Base-by-base conservation (phyloP, 1,140 invertebrate species). In the Brevipalpus yothersi region DNA sequence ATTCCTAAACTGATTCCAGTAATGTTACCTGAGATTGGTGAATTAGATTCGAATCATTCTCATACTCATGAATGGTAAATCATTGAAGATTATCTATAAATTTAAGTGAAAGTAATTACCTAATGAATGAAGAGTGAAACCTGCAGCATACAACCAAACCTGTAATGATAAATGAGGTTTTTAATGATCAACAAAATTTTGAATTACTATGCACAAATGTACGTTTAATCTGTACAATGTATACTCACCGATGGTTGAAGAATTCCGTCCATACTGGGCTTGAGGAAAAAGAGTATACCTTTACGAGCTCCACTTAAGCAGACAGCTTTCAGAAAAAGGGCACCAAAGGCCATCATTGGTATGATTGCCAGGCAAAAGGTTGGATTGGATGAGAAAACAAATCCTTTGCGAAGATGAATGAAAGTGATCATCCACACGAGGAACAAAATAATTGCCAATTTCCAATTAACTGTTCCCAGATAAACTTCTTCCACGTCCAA, bases 1-100 rank as follows among this genome's bases (percentile, higher is more conserved):
- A 91, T 91, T 66, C 86, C 87, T 67, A 93, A 89, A 76, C 92
- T 84, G 5, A 86, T 87, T 19, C 89, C 89, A 66, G 89, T 87
- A 0, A 85, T 84, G 41, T 90, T 84, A 58, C 86, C 85, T 51
- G n/a, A 51, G 3, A n/a, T 10, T 19, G 5, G 7, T n/a, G 47
- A 17, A 51, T n/a, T 31, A n/a, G n/a, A n/a, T n/a, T n/a, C n/a
- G 31, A 51, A 51, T n/a, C 7, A 51, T 13, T 17, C n/a, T 8
- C 9, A 1, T 1, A 7, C 9, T 51, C 9, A 51, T 15, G 21
- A 17, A 19, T 51, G 17, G n/a, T 51, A 31, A 31, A 31, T 3
- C 2, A 2, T 31, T 3, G 31, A 31, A 31, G 31, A 31, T 3
- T 31, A 31, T 31, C 31, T 3, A 31, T 31, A 5, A 31, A 31